Evolutionary conservation across 2,113 vertebrate species (phyloP), one percentile per base, ranked within the genome.

Genomic region (Anoura caudifer): DNA sequence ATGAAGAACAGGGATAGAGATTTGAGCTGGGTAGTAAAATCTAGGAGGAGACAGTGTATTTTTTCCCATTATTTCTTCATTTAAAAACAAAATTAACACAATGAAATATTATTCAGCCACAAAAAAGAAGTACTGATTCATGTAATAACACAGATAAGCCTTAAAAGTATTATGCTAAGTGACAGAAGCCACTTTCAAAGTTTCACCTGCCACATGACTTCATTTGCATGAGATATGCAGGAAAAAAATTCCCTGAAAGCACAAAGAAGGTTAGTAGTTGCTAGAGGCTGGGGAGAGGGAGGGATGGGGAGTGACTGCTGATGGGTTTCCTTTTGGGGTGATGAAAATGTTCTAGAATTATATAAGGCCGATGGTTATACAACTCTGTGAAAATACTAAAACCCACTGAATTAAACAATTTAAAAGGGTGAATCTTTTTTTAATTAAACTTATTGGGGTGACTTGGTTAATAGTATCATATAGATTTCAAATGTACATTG

Each of bases 281-380:
- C 59, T 87, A 52, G n/a, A 14, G 33, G 16, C 26, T 72, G 26
- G 5, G 43, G 4, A 36, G 36, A 59, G 54, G 6, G 8, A 56
- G 17, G 19, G 61, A 31, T 28, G 43, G 41, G 72, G 65, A 69
- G n/a, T 19, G 26, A 15, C 41, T 47, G 38, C 45, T 1, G 4
- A 41, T 31, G 61, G 22, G 63, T 28, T 96, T 86, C 33, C 17
- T 88, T 73, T 24, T 7, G 56, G n/a, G 26, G 61, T 80, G 54
- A 73, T 33, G 17, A 96, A 79, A 83, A 85, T 75, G 20, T 84
- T 96, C 81, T 59, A 83, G 63, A 87, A 76, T 69, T 72, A 89
- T 38, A 83, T 56, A 80, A 59, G 59, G 38, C 8, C 84, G 79
- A 85, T 77, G n/a, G 26, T 84, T 81, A 45, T 38, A 82, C 22